Conservation (phyloP, 2,797 vertebrate genomes). For the Mus spretus region DNA sequence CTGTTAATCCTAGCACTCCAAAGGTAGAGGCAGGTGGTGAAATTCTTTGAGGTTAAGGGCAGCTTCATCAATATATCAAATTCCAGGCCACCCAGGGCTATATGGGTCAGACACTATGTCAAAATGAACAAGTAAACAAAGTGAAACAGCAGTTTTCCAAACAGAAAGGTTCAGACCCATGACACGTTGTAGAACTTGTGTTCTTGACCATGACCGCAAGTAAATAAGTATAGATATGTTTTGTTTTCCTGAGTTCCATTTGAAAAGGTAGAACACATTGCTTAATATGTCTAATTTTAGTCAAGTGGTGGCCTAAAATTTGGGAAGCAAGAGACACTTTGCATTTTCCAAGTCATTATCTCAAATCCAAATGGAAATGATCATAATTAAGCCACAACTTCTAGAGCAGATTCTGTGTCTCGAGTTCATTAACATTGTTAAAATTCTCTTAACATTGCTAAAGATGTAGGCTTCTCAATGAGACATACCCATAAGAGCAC, state of each 20-base stretch:
- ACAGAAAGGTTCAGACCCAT: fast-evolving
- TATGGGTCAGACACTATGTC: background rate
- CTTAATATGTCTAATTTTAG: background rate
- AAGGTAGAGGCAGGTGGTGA: background rate
- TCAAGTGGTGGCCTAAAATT: background rate
- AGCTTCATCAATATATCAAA: background rate
- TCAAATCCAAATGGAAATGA: background rate
- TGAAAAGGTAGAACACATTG: background rate
- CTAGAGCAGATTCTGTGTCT: background rate
- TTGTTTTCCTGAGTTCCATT: background rate
- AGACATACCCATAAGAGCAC: background rate
- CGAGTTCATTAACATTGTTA: background rate
- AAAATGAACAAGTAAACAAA: background rate
- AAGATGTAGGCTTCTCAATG: background rate
- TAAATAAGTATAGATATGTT: background rate
- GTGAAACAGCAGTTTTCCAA: background rate
- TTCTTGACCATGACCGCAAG: background rate
- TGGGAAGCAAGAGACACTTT: background rate
- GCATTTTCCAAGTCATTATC: background rate
- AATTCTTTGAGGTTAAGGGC: background rate
- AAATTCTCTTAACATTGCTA: background rate
- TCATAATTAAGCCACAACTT: background rate
- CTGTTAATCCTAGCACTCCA: background rate
- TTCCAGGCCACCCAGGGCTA: background rate
- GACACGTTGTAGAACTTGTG: background rate